phyloP scores from a whole-genome alignment of 2,113 vertebrate genomes.

The Silurus glanis region DNA sequence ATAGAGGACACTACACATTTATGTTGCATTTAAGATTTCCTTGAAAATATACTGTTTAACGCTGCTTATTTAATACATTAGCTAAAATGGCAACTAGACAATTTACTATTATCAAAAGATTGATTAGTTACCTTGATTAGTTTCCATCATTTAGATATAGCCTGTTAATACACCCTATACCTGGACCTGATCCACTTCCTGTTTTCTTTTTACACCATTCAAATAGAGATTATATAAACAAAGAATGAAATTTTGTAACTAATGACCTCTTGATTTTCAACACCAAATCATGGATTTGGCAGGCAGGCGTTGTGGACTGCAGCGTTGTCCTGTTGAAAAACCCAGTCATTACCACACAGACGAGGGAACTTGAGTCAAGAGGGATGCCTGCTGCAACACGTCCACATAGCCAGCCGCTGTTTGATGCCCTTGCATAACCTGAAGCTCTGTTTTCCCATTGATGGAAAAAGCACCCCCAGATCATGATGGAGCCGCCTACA shows the following conservation, averaged over 20 bases:
- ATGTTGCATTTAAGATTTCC: background rate
- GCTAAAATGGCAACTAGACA: background rate
- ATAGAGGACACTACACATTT: background rate
- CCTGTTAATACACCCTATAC: background rate
- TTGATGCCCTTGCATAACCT: too few relatives aligned
- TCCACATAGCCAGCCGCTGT: too few relatives aligned
- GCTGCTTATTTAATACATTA: background rate
- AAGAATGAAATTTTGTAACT: background rate
- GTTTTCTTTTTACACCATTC: background rate
- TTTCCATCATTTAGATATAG: background rate
- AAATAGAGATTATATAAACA: background rate
- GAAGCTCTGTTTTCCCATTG: too few relatives aligned
- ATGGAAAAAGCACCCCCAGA: too few relatives aligned
- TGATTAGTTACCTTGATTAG: background rate
- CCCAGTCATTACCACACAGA: too few relatives aligned
- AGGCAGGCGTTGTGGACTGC: too few relatives aligned
- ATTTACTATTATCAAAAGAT: background rate
- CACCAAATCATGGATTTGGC: background rate
- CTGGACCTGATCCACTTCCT: background rate
- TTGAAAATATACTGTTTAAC: background rate
- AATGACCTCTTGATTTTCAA: background rate
- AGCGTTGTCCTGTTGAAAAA: too few relatives aligned
- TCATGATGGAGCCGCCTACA: too few relatives aligned
- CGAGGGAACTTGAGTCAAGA: too few relatives aligned
- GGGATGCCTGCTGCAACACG: too few relatives aligned